These are phyloP conservation scores for Trialeurodes vaporariorum DNA, from an alignment of 1,140 invertebrate genomes.

Conservation along the genomic window DNA sequence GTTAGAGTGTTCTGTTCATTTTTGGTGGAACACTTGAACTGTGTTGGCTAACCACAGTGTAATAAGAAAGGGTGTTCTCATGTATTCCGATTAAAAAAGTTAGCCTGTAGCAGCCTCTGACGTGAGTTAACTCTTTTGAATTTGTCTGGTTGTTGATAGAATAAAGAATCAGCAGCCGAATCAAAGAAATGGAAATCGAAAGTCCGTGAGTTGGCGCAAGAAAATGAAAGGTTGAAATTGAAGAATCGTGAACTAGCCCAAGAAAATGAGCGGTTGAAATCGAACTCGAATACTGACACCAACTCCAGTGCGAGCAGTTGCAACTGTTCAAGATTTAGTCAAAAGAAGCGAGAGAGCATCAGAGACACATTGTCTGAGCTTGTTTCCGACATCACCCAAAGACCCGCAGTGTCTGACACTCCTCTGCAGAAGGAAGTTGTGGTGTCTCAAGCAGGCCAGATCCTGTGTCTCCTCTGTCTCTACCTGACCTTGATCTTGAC, in stretches of 20 bases:
- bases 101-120: neutral
- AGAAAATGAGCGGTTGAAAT: too few species aligned
- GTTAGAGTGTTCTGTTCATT: too few species aligned
- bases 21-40: too few species aligned
- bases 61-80: too few species aligned
- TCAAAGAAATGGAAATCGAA: neutral
- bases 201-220: neutral
- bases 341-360: neutral
- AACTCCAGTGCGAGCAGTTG: too few species aligned
- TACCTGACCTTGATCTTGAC: neutral
- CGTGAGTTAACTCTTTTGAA: neutral
- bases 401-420: neutral
- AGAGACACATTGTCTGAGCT: neutral
- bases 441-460: neutral
- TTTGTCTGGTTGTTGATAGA: neutral
- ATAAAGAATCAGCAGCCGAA: neutral
- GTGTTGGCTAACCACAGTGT: too few species aligned
- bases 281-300: too few species aligned
- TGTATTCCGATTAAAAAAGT: too few species aligned
- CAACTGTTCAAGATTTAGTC: neutral
- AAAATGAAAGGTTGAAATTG: neutral
- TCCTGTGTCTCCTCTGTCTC: neutral
- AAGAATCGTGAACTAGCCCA: too few species aligned
- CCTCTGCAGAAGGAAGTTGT: neutral
- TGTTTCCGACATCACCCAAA: neutral